phyloP scores from a whole-genome alignment of 2,888 invertebrate genomes.

The Trisateles emortualis region DNA sequence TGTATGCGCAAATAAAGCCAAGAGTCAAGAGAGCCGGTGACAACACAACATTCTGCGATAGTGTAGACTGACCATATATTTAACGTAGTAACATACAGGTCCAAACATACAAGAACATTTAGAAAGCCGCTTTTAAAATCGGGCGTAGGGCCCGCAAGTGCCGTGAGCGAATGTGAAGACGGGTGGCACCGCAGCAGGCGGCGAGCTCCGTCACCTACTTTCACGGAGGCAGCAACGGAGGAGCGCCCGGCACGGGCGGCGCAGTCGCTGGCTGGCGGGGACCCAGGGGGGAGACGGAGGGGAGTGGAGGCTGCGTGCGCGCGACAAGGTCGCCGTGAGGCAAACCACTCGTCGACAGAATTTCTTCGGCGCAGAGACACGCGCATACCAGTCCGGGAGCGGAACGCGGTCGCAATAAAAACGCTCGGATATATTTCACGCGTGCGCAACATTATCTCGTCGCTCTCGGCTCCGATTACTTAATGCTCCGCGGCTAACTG shows the following conservation, averaged over 20 bases:
- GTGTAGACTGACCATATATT: slow-evolving; percentile 36
- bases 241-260: slow-evolving; percentile 42
- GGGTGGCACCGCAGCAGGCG: slow-evolving; percentile 58
- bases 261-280: slow-evolving; percentile 39
- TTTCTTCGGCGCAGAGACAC: slow-evolving; percentile 80
- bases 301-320: slow-evolving; percentile 59
- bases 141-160: slow-evolving; percentile 68
- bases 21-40: slow-evolving; percentile 18
- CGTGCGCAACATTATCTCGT: slow-evolving; percentile 85
- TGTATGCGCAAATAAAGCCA: slow-evolving; percentile 21
- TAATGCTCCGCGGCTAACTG: slow-evolving; percentile 83
- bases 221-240: slow-evolving; percentile 72
- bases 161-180: slow-evolving; percentile 58
- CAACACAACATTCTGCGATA: slow-evolving; percentile 29
- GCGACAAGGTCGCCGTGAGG: slow-evolving; percentile 84
- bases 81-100: slow-evolving; percentile 45
- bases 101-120: slow-evolving; percentile 60
- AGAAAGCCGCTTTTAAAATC: slow-evolving; percentile 75
- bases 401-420: slow-evolving; percentile 83
- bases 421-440: slow-evolving; percentile 85
- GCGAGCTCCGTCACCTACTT: slow-evolving; percentile 76
- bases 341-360: slow-evolving; percentile 84
- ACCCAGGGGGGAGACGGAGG: slow-evolving; percentile 42
- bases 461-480: slow-evolving; percentile 84
- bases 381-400: slow-evolving; percentile 74